These are phyloP conservation scores for Pelobates fuscus DNA, from an alignment of 2,113 vertebrate genomes.

Conservation along the genomic window DNA sequence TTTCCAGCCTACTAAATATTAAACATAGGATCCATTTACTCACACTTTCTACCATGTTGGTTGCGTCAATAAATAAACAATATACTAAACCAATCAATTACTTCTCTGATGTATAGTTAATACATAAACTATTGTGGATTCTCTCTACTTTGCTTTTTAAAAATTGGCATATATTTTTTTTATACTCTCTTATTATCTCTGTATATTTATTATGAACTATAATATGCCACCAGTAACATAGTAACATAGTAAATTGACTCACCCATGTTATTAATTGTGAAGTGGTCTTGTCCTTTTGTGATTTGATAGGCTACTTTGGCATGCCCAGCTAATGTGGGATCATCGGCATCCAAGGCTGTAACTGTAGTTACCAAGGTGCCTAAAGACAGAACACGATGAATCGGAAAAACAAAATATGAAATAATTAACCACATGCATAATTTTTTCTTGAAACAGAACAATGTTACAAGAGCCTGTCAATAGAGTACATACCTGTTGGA, in stretches of 20 bases:
- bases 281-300: constrained; percentile 67
- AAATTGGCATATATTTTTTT: too few relatives aligned
- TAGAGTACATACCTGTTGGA: constrained; percentile 64
- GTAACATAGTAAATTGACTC: constrained; percentile 30
- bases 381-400: constrained; percentile 52
- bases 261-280: constrained; percentile 81
- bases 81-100: too few relatives aligned
- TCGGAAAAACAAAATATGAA: not conserved
- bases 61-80: too few relatives aligned
- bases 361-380: constrained; percentile 78
- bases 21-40: too few relatives aligned
- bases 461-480: not conserved
- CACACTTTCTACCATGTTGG: too few relatives aligned
- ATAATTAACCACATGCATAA: not conserved
- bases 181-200: too few relatives aligned
- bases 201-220: too few relatives aligned
- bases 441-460: not conserved
- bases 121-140: too few relatives aligned
- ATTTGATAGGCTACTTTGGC: constrained; percentile 78
- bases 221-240: too few relatives aligned
- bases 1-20: too few relatives aligned
- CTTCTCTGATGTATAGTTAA: too few relatives aligned
- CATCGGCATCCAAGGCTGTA: constrained; percentile 85
- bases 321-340: constrained; percentile 80
- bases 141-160: too few relatives aligned